Conservation (phyloP, 2,797 vertebrate species). For the Melopsittacus undulatus region DNA sequence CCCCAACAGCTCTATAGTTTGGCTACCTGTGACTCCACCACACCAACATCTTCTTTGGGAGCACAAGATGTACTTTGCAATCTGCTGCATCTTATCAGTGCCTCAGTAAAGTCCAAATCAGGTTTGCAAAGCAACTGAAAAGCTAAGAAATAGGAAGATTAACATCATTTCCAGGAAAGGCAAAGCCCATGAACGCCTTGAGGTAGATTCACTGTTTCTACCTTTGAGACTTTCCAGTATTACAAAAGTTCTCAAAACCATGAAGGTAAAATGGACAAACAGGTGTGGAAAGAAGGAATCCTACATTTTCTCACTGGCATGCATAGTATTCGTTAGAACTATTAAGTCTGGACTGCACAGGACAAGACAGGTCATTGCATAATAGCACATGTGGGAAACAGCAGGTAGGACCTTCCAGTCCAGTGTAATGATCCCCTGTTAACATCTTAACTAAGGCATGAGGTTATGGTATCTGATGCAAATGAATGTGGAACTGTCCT, state of each 20-base stretch:
- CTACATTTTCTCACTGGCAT: not conserved
- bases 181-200: not conserved
- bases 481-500: not conserved
- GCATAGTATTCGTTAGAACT: not conserved
- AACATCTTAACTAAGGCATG: not conserved
- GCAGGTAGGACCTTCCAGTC: not conserved
- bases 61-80: not conserved
- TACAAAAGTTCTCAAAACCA: not conserved
- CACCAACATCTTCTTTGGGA: not conserved
- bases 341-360: not conserved
- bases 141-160: not conserved
- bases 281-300: not conserved
- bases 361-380: not conserved
- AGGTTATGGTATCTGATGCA: not conserved
- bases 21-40: not conserved
- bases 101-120: not conserved
- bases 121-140: not conserved
- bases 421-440: not conserved
- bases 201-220: not conserved
- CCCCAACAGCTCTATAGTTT: not conserved
- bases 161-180: not conserved
- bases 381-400: not conserved
- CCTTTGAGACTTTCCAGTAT: not conserved
- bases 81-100: not conserved
- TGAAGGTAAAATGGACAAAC: not conserved